A percentile compares a stretch with the other conserved stretches of the same genome.
Conservation (phyloP, 2,797 vertebrate genomes). For the Anguilla megastoma region DNA sequence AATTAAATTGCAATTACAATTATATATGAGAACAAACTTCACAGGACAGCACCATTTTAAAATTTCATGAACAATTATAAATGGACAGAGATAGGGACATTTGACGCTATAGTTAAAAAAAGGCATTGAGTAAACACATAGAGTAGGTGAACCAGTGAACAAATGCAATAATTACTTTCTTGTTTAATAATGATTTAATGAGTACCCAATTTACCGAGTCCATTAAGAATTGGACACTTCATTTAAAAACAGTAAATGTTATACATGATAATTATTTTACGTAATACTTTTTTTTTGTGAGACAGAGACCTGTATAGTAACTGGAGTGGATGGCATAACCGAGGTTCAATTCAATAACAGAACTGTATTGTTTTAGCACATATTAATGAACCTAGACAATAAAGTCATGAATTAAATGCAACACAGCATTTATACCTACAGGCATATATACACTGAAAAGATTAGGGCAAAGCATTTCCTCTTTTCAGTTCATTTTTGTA, state of each 20-base stretch:
- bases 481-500: too few relatives aligned
- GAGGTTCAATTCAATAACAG: not conserved
- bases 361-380: too few relatives aligned
- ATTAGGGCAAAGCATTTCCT: too few relatives aligned
- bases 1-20: not conserved
- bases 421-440: too few relatives aligned
- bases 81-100: not conserved
- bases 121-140: not conserved
- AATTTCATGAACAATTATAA: not conserved
- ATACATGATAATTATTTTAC: not conserved
- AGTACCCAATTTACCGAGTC: not conserved
- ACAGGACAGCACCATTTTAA: not conserved
- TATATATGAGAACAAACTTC: not conserved
- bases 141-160: not conserved
- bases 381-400: too few relatives aligned
- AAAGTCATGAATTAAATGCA: too few relatives aligned
- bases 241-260: not conserved
- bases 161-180: too few relatives aligned
- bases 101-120: not conserved
- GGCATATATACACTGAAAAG: too few relatives aligned
- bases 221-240: not conserved
- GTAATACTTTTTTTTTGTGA: not conserved
- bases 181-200: too few relatives aligned
- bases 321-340: not conserved
- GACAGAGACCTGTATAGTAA: not conserved